Evolutionary conservation across 2,797 vertebrate species (phyloP).

Genomic region (Chelon auratus): DNA sequence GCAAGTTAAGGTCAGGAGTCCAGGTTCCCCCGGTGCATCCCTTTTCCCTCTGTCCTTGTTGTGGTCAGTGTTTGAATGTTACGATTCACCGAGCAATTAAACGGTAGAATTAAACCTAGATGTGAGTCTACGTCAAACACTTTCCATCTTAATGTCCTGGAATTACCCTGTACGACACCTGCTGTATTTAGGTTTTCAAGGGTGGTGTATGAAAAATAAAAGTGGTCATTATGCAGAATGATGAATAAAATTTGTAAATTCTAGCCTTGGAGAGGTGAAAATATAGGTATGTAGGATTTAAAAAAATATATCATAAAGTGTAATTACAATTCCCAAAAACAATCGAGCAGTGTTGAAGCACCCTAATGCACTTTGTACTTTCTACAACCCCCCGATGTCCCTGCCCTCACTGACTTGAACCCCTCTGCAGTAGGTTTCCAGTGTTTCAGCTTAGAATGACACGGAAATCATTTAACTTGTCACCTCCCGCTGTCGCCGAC

Average conservation of each 20-base stretch:
- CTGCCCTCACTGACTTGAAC: conserved; percentile 26
- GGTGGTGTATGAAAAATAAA: too few species aligned
- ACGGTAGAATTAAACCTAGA: too few species aligned
- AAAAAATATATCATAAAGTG: too few species aligned
- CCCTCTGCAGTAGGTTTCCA: conserved; percentile 16
- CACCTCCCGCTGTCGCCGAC: conserved; percentile 59
- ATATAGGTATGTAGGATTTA: background rate
- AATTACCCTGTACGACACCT: background rate
- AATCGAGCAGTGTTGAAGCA: background rate
- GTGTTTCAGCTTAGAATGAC: conserved; percentile 29
- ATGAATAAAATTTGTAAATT: too few species aligned
- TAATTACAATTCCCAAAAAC: background rate
- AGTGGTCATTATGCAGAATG: background rate
- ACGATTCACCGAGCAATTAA: background rate
- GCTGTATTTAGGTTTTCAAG: background rate
- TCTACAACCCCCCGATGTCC: background rate
- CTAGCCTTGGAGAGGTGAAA: background rate
- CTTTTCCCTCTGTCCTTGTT: background rate
- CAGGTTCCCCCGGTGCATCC: background rate
- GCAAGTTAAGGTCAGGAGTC: background rate
- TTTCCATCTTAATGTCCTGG: background rate
- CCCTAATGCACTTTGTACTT: background rate
- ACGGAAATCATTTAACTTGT: conserved; percentile 55
- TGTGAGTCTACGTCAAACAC: background rate
- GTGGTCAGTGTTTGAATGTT: background rate